Evolutionary conservation across 2,888 invertebrate species (phyloP).

Genomic region (Pachymerium ferrugineum): DNA sequence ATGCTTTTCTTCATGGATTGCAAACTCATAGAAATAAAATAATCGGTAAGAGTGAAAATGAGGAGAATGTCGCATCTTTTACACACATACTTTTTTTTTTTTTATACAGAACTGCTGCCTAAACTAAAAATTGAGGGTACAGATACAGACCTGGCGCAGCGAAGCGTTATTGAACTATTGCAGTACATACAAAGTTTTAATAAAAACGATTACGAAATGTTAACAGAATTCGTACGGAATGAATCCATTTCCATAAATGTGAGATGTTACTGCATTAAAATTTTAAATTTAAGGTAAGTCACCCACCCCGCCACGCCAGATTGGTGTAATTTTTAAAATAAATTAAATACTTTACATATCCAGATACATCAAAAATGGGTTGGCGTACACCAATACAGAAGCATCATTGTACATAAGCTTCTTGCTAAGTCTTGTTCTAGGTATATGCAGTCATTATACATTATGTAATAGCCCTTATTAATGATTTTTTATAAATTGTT

Average conservation of each 20-base stretch:
- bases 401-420: neutral
- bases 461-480: neutral
- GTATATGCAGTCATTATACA: neutral
- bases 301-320: no score
- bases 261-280: neutral
- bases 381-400: no score
- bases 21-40: neutral
- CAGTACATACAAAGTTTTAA: neutral
- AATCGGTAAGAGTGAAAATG: neutral
- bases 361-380: neutral
- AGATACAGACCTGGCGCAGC: neutral
- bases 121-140: neutral
- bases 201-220: neutral
- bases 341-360: neutral
- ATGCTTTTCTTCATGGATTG: neutral
- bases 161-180: neutral
- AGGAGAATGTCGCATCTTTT: neutral
- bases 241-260: neutral
- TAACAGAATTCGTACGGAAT: neutral
- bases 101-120: neutral
- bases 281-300: neutral
- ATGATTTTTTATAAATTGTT: no score
- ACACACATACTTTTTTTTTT: neutral
- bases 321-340: no score
- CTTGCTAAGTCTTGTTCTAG: neutral